These are phyloP conservation scores for Yoshiicerus persimilis DNA, from an alignment of 1,140 invertebrate genomes.

Conservation along the genomic window DNA sequence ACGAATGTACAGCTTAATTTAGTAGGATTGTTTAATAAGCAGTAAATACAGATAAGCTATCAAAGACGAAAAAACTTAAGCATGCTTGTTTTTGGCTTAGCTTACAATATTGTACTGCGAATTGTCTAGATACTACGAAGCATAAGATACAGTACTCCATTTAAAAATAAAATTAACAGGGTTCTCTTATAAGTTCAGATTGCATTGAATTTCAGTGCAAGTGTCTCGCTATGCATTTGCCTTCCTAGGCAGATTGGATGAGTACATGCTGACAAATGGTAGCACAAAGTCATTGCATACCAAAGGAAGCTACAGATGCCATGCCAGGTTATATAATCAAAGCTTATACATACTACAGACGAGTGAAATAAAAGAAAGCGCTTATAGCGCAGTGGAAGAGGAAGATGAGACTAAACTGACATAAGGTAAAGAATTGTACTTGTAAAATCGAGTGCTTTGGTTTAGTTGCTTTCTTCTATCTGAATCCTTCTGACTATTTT, in stretches of 20 bases:
- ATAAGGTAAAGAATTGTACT: neutral
- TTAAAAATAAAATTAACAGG: slow-evolving; percentile 3
- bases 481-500: neutral
- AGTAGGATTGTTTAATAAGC: neutral
- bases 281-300: neutral
- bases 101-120: neutral
- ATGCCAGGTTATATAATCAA: neutral
- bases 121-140: neutral
- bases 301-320: neutral
- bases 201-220: neutral
- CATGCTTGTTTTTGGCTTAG: too few species aligned
- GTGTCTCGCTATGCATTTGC: neutral
- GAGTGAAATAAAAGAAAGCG: neutral
- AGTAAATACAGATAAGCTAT: too few species aligned
- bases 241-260: neutral
- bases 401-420: neutral
- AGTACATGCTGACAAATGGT: neutral
- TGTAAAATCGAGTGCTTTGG: neutral
- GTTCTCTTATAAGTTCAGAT: neutral
- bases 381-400: neutral
- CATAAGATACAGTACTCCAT: neutral
- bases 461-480: neutral
- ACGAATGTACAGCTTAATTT: neutral
- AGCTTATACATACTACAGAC: neutral
- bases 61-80: too few species aligned